Base-by-base conservation (phyloP, 2,113 vertebrate species). In the Nannobrachium achirus region DNA sequence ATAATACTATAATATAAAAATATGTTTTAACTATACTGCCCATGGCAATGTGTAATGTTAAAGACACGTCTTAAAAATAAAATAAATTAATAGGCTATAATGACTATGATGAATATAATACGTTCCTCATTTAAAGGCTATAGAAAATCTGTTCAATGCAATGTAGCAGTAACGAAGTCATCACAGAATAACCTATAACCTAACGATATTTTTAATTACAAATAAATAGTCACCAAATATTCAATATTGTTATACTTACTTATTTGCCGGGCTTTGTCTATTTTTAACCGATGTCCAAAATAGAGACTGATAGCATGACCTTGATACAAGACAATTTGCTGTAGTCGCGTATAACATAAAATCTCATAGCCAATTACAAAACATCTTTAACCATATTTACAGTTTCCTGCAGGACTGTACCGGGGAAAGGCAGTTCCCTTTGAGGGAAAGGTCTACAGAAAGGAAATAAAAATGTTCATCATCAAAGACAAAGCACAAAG, bases 401-500 rank as follows among this genome's bases (percentile, higher is more conserved):
- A 11, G 41, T 57, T 63, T 71, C 15, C 46, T 59, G 33, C 52
- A 52, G 51, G 50, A 33, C 41, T 15, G 53, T 57, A 8, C 51
- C 7, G 38, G 19, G 39, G 55, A 65, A 50, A 63, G 53, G 65
- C 14, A 46, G 9, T 18, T 25, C 15, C n/a, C 65, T 71, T 55
- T 39, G 70, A 49, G 20, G 69, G 56, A 46, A 71, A 39, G 58
- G 33, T 20, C 42, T 53, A 41, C 33, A 18, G 16, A 69, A 42
- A 63, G 33, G 66, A 39, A 66, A 60, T 69, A 33, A 5, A 48
- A 48, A 48, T 52, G 60, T 56, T 69, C 69, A 20, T 62, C 16
- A 63, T 62, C 63, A 60, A 33, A 57, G 66, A 63, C 56, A 57
- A 52, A 73, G 71, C 85, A 88, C 76, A 79, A 89, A 88, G 75